Base-by-base conservation (phyloP, 2,113 vertebrate species). In the Vimba vimba region DNA sequence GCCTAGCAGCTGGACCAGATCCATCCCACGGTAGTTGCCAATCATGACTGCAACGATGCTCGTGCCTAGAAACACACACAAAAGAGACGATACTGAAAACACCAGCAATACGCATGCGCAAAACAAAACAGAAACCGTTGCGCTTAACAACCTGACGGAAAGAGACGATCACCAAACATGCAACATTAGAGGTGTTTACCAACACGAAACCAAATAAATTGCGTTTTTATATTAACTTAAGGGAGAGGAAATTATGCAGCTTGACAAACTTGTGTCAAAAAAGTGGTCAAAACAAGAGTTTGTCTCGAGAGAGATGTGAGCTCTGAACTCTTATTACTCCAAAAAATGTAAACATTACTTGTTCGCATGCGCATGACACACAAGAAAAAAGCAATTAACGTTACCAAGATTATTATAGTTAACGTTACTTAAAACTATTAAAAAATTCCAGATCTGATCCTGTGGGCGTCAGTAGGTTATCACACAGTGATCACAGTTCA, bases 31-130 rank as follows among this genome's bases (percentile, higher is more conserved):
- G 52, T 89, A 17, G 90, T 96, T 91, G 85, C 96, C 93, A 43
- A 97, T 97, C 96, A 97, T 97, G 60, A 97, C 94, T 4, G 96
- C 95, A 55, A 97, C 94, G 0, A 94, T 96, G 43, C 90, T 93
- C 8, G 96, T 95, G 88, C 96, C 96, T 97, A 90, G 84, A 90
- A 90, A 91, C 87, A 64, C 87, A 64, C 66, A 66, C 39, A 43
- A 39, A 69, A 50, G 25, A 69, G 43, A 71, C 19, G 30, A 36
- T 36, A 30, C 33, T 52, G 50, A 64, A 78, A 66, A 88, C 74
- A 84, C 25, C 25, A 59, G 30, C 52, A 55, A 17, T 36, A 17
- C 52, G 17, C 59, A 68, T 79, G 50, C 13, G 25, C 33, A 36
- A 10, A 43, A 43, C 27, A 60, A 47, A 62, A 52, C 64, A 36